A percentile compares a stretch with the other conserved stretches of the same genome.
phyloP scores from a whole-genome alignment of 2,113 vertebrate genomes.

The Tragelaphus scriptus region DNA sequence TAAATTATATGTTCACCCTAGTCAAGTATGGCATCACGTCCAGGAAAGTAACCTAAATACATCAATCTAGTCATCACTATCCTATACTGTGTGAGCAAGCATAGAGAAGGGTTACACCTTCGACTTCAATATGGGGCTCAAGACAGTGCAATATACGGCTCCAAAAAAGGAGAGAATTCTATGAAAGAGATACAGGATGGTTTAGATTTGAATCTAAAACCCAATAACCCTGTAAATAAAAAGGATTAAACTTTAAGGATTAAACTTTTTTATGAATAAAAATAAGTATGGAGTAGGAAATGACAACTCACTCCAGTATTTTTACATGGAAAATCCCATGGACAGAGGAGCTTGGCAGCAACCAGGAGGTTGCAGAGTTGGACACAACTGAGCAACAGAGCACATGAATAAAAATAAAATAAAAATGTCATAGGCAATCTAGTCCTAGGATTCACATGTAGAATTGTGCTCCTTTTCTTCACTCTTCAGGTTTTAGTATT shows the following conservation, averaged over 20 bases:
- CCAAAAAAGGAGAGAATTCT: background rate
- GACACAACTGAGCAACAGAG: too few relatives aligned
- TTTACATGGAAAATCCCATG: background rate
- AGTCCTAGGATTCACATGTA: too few relatives aligned
- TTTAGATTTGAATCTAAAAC: background rate
- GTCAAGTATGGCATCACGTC: background rate
- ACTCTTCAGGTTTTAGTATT: too few relatives aligned
- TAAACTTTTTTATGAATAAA: background rate
- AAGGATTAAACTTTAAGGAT: background rate
- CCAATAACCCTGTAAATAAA: background rate
- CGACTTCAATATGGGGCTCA: background rate
- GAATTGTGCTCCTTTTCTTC: too few relatives aligned
- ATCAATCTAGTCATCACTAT: background rate
- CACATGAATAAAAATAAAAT: too few relatives aligned
- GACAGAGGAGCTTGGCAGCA: background rate
- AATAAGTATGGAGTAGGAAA: background rate
- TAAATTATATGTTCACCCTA: background rate
- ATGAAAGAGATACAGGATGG: background rate
- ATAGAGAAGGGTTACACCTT: background rate
- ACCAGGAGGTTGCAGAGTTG: too few relatives aligned
- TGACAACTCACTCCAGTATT: background rate
- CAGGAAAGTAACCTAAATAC: background rate
- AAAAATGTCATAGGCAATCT: too few relatives aligned
- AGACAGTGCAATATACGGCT: background rate
- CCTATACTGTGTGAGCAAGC: background rate